Evolutionary conservation across 2,797 vertebrate species (phyloP).

Genomic region (Pygocentrus nattereri): DNA sequence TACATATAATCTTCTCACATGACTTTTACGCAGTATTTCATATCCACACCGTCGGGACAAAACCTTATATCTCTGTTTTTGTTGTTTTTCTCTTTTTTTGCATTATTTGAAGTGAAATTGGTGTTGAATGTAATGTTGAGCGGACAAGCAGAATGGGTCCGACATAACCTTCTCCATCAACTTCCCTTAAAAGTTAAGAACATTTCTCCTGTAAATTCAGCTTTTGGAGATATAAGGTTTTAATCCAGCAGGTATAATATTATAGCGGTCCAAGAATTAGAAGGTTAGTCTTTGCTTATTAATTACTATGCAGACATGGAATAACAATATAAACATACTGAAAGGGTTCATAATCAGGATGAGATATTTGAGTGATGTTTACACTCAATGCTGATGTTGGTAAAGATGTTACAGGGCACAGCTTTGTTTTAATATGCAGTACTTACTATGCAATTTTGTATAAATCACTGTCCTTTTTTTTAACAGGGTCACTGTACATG

Average conservation of each 20-base stretch:
- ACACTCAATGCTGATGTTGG: background rate
- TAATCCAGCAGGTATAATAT: background rate
- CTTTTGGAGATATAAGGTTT: too few relatives aligned
- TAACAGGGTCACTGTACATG: background rate
- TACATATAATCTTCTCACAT: too few relatives aligned
- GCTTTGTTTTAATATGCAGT: background rate
- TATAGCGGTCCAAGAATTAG: background rate
- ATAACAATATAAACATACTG: background rate
- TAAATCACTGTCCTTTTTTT: background rate
- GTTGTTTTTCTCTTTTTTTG: too few relatives aligned
- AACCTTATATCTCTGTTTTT: too few relatives aligned
- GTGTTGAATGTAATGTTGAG: too few relatives aligned
- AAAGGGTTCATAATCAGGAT: background rate
- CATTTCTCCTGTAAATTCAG: too few relatives aligned
- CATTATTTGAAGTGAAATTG: too few relatives aligned
- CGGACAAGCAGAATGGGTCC: too few relatives aligned
- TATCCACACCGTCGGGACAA: too few relatives aligned
- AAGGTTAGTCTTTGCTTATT: background rate
- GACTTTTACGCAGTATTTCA: too few relatives aligned
- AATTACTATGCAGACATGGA: background rate
- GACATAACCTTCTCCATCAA: too few relatives aligned
- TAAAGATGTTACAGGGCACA: background rate
- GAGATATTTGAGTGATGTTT: background rate
- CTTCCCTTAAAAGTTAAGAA: too few relatives aligned
- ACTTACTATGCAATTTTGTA: constrained; percentile 8